These are phyloP conservation scores for Leptestheria dahalacensis DNA, from an alignment of 1,140 invertebrate genomes.

Conservation along the genomic window DNA sequence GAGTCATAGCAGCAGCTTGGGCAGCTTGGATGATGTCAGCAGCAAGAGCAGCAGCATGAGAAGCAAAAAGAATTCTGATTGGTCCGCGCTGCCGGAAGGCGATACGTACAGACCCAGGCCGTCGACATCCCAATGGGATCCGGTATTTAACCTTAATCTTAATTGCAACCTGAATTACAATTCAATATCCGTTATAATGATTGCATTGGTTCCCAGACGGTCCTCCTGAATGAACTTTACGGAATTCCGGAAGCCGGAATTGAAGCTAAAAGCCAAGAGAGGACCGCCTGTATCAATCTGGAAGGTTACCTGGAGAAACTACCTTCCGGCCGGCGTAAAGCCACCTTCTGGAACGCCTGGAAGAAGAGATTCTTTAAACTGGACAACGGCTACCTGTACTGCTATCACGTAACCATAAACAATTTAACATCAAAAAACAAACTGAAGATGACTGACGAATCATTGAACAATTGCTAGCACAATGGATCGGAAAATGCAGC, in stretches of 20 bases:
- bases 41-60: background rate
- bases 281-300: constrained; percentile 20
- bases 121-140: constrained; percentile 15
- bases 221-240: constrained; percentile 19
- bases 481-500: constrained; percentile 31
- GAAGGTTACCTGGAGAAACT: constrained; percentile 37
- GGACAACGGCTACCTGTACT: constrained; percentile 34
- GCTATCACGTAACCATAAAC: constrained; percentile 31
- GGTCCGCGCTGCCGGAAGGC: constrained; percentile 17
- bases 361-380: constrained; percentile 36
- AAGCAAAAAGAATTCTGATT: background rate
- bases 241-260: constrained; percentile 12
- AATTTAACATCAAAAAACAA: background rate
- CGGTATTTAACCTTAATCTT: background rate
- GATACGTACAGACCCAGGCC: constrained; percentile 25
- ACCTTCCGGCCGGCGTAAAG: constrained; percentile 36
- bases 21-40: constrained; percentile 1
- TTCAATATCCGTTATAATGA: no score
- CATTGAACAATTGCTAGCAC: no score
- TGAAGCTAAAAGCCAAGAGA: background rate
- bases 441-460: no score
- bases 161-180: no score
- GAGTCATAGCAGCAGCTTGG: constrained; percentile 4
- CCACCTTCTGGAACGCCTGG: constrained; percentile 43
- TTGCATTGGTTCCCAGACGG: constrained; percentile 17